Base-by-base conservation (phyloP, 2,888 invertebrate genomes). In the Xestia c-nigrum region DNA sequence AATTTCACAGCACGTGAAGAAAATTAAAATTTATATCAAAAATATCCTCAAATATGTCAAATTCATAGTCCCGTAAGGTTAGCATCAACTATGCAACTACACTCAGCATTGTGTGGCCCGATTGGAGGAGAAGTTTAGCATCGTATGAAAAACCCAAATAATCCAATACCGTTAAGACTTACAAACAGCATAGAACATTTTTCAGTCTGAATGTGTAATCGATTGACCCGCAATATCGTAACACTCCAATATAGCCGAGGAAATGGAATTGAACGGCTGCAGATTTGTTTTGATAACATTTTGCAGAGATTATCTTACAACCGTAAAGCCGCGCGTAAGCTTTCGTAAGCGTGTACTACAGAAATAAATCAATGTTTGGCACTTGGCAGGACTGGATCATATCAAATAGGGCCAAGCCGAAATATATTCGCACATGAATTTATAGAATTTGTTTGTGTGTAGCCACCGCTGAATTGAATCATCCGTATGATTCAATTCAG, bases 271-370 rank as follows among this genome's bases (percentile, higher is more conserved):
- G 70, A 84, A 72, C 64, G 68, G 50, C 72, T 38, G 55, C 50
- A 80, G 80, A 86, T 85, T 77, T 86, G 84, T 86, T 85, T 72
- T 83, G 86, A 86, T 84, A 85, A 84, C 72, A 72, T 85, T 85
- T 83, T 57, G 73, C 71, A 63, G 71, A 72, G 77, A 85, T 85
- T 72, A 79, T 74, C 74, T 79, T 79, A 72, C 68, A 72, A 70
- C 24, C 72, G 63, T 78, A 68, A 72, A 74, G 69, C 71, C 50
- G 57, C 68, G 64, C 61, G 46, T 69, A 68, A 72, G 72, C 72
- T 82, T 74, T 75, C 64, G 70, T 57, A 61, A 76, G 50, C 59
- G 31, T 72, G 68, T 43, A 67, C n/a, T 12, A 77, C 66, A 61
- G 40, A 63, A 72, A 71, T 82, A 72, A 81, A 80, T 78, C 55